Evolutionary conservation across 2,888 invertebrate genomes (phyloP).

Genomic region (Thymelicus lineola): DNA sequence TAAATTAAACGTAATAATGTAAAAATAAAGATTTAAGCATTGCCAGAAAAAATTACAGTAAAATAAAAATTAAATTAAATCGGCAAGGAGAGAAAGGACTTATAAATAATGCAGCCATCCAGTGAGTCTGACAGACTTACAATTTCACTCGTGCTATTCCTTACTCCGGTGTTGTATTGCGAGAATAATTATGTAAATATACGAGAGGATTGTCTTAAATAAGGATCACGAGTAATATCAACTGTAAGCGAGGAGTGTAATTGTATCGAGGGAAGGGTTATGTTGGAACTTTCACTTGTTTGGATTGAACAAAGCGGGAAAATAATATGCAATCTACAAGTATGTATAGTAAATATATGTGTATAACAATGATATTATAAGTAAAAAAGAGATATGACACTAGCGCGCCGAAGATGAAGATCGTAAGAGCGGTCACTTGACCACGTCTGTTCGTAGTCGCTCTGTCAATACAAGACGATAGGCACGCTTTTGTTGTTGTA

Average conservation of each 20-base stretch:
- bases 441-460: too few relatives aligned
- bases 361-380: too few relatives aligned
- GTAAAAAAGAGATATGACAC: too few relatives aligned
- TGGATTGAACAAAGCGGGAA: background rate
- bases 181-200: constrained; percentile 24
- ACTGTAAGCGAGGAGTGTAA: background rate
- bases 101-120: constrained; percentile 32
- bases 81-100: constrained; percentile 16
- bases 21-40: background rate
- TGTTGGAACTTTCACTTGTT: background rate
- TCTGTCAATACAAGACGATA: too few relatives aligned
- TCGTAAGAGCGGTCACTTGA: too few relatives aligned
- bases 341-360: too few relatives aligned
- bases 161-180: constrained; percentile 3
- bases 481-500: too few relatives aligned
- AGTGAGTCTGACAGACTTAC: constrained; percentile 16
- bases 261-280: constrained; percentile 2
- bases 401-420: too few relatives aligned
- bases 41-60: background rate
- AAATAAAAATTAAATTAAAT: constrained; percentile 28
- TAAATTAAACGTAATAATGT: background rate
- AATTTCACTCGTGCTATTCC: constrained; percentile 22
- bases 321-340: too few relatives aligned
- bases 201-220: constrained; percentile 14
- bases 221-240: constrained; percentile 11